Conservation (phyloP, 2,888 invertebrate genomes). For the Amphipyra berbera region DNA sequence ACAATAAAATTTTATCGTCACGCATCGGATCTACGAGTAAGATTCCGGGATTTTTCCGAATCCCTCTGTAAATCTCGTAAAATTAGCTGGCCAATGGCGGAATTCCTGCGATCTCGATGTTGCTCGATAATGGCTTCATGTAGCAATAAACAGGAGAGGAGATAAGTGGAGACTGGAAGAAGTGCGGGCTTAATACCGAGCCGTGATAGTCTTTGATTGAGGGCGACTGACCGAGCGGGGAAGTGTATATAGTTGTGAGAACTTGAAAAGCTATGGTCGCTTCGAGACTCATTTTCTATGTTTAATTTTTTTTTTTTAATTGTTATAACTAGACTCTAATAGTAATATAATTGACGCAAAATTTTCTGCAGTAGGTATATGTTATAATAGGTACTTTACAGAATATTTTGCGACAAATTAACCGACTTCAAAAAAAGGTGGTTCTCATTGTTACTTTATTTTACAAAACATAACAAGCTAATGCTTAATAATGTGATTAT, state of each 20-base stretch:
- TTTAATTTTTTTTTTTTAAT: no score
- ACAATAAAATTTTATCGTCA: conserved; percentile 54
- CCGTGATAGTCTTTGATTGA: conserved; percentile 43
- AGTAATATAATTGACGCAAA: no score
- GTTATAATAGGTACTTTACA: no score
- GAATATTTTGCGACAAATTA: no score
- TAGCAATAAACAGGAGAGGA: conserved; percentile 70
- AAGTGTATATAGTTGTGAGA: conserved; percentile 32
- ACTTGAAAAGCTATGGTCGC: no score
- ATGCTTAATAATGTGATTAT: no score
- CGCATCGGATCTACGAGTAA: conserved; percentile 24
- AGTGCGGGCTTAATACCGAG: conserved; percentile 50
- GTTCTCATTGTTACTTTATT: no score
- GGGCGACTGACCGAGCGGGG: conserved; percentile 6
- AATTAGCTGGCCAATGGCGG: conserved; percentile 51
- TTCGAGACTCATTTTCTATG: no score
- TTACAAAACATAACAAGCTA: no score
- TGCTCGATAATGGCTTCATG: conserved; percentile 73
- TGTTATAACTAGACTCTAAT: no score
- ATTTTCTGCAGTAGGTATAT: no score
- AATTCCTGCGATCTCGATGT: conserved; percentile 52
- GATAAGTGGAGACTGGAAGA: conserved; percentile 60
- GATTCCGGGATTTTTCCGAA: conserved; percentile 16
- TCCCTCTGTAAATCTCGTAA: conserved; percentile 57
- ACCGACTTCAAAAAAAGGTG: no score